Base-by-base conservation (phyloP, 64 coral and sea anemone species). In the Stylophora pistillata region DNA sequence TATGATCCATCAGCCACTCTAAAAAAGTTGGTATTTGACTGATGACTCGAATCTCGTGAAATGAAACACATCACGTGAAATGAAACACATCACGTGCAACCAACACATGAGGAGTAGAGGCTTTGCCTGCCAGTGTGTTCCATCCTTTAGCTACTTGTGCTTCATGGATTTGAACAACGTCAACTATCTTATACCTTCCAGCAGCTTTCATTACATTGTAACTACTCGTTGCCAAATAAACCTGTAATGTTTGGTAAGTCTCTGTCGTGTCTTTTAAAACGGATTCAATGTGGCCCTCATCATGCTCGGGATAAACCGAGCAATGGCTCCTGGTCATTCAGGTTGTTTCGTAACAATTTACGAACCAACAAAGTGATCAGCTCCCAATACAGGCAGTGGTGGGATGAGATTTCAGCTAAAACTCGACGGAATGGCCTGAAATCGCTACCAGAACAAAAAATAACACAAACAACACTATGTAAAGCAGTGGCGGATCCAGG, bases 61-160 rank as follows among this genome's bases (percentile, higher is more conserved):
- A n/a, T n/a, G n/a, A n/a, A n/a, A n/a, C n/a, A n/a, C n/a, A n/a
- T n/a, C n/a, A n/a, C n/a, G n/a, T n/a, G n/a, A n/a, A n/a, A n/a
- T n/a, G n/a, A n/a, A n/a, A n/a, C n/a, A n/a, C n/a, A 52, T 74
- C 85, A n/a, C 84, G 30, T 15, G 85, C 74, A 20, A 91, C 89
- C 15, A 86, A 82, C 15, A 86, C 88, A 70, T 89, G 80, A 65
- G 88, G 88, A 30, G 88, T 89, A 54, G 74, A 25, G 18, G 58
- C 77, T 18, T 80, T 80, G 12, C 25, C 30, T 55, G 71, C 56
- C 16, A 89, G 32, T 65, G 55, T 65, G 68, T 56, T 91, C 60
- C 60, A 63, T 31, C 86, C 29, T 73, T 91, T 77, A 74, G 60
- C 69, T 27, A 86, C 81, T 14, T 20, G 34, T 71, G 26, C 23